Percentiles rank a stretch among this genome's conserved stretches.
phyloP scores from a whole-genome alignment of 2,888 invertebrate species.

The Synanthedon andrenaeformis region DNA sequence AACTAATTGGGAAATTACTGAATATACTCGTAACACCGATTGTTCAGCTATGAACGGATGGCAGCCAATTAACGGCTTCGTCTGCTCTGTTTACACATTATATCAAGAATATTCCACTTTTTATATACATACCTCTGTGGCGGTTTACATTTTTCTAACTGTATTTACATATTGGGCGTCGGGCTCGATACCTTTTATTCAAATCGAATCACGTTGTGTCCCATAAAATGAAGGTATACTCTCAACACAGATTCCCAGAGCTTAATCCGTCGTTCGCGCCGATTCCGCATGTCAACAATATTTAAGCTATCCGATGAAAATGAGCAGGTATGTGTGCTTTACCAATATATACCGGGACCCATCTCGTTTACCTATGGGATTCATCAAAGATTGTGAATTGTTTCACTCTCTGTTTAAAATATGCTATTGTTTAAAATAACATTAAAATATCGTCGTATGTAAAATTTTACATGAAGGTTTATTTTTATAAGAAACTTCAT shows the following conservation, averaged over 20 bases:
- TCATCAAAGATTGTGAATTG: slow-evolving; percentile 10
- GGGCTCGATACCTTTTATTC: slow-evolving; percentile 19
- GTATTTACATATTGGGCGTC: slow-evolving; percentile 15
- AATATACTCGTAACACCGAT: slow-evolving; percentile 1
- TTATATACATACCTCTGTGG: background rate
- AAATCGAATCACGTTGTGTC: slow-evolving; percentile 21
- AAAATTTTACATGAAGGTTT: no score
- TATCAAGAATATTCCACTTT: background rate
- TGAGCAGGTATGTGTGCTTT: slow-evolving; percentile 18
- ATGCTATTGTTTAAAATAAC: no score
- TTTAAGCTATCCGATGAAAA: slow-evolving; percentile 19
- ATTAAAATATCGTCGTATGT: no score
- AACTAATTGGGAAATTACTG: background rate
- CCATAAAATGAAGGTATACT: slow-evolving; percentile 15
- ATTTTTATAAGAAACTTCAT: no score
- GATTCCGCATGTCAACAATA: slow-evolving; percentile 24
- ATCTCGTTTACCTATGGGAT: slow-evolving; percentile 36
- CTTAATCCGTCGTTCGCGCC: slow-evolving; percentile 13
- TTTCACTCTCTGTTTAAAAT: background rate
- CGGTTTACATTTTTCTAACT: slow-evolving; percentile 6
- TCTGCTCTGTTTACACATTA: slow-evolving; percentile 1
- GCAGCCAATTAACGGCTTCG: slow-evolving; percentile 7
- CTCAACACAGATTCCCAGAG: slow-evolving; percentile 11
- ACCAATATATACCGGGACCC: slow-evolving; percentile 16
- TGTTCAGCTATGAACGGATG: slow-evolving; percentile 7